Percentiles rank a stretch among this genome's conserved stretches.
These are phyloP conservation scores for Drosophila aff. DNA, from an alignment of 1,140 invertebrate species.

Conservation along the genomic window DNA sequence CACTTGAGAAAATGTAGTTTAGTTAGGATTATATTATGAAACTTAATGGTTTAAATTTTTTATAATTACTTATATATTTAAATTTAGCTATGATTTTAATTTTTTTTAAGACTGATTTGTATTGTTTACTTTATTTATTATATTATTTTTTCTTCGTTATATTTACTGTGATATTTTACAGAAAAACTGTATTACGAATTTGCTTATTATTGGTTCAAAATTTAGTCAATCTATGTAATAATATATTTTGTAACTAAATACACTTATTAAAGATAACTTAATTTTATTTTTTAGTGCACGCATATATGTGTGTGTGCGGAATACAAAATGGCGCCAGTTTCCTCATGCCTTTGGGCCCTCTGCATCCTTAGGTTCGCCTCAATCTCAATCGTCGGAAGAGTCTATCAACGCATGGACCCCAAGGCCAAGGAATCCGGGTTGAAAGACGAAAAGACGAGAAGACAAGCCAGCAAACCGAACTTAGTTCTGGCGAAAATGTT, in stretches of 20 bases:
- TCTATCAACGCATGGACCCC: constrained; percentile 50
- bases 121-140: too few relatives aligned
- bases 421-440: constrained; percentile 45
- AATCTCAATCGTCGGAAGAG: constrained; percentile 67
- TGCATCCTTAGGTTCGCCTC: constrained; percentile 51
- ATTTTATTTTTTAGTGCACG: not conserved
- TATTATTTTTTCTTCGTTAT: too few relatives aligned
- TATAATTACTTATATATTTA: not conserved
- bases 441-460: constrained; percentile 15
- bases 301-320: constrained; percentile 52
- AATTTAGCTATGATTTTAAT: too few relatives aligned
- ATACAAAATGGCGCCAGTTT: constrained; percentile 78
- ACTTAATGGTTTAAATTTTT: too few relatives aligned
- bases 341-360: constrained; percentile 49
- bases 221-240: not conserved
- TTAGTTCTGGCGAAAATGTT: constrained; percentile 18
- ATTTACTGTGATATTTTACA: not conserved
- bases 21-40: too few relatives aligned
- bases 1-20: not conserved
- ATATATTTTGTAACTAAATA: not conserved
- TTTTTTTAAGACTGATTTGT: too few relatives aligned
- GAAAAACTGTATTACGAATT: not conserved
- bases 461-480: constrained; percentile 17
- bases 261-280: not conserved
- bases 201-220: not conserved